Conservation (phyloP, 30 jellyfish, hydroid and myxozoan species). For the Aurelia sp. region DNA sequence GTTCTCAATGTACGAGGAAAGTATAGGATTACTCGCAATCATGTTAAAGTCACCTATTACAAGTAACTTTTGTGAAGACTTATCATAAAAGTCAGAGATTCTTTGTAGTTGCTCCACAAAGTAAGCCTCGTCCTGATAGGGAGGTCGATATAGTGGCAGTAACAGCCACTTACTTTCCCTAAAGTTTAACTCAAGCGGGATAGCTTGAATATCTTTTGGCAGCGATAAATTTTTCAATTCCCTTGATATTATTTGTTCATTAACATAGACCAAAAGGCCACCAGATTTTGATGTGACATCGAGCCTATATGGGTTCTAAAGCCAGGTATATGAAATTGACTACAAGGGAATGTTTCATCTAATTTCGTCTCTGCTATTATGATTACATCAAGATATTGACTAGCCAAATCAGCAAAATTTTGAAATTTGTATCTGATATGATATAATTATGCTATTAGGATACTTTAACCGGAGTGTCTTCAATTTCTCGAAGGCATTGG, state of each 20-base stretch:
- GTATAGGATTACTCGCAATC: too few relatives aligned
- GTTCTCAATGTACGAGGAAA: too few relatives aligned
- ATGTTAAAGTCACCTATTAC: too few relatives aligned
- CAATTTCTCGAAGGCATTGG: constrained; percentile 4
- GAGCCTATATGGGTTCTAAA: constrained; percentile 15
- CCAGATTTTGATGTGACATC: too few relatives aligned
- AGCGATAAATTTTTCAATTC: not conserved
- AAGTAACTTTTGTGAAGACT: not conserved
- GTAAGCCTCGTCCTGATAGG: not conserved
- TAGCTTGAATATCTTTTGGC: constrained; percentile 26
- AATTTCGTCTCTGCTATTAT: too few relatives aligned
- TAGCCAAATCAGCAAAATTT: too few relatives aligned
- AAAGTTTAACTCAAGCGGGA: constrained; percentile 49
- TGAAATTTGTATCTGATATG: constrained; percentile 3
- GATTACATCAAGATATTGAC: too few relatives aligned
- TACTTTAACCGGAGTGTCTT: constrained; percentile 12
- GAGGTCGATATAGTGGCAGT: constrained; percentile 16
- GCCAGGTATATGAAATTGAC: constrained; percentile 39
- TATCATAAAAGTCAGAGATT: constrained; percentile 24
- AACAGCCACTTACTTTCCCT: constrained; percentile 50
- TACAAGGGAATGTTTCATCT: not conserved
- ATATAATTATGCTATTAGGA: constrained; percentile 2
- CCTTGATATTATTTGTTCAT: not conserved
- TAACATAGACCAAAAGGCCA: too few relatives aligned
- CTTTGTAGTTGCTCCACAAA: constrained; percentile 6